Base-by-base conservation (phyloP, 2,888 invertebrate genomes). In the Chloromyia formosa region DNA sequence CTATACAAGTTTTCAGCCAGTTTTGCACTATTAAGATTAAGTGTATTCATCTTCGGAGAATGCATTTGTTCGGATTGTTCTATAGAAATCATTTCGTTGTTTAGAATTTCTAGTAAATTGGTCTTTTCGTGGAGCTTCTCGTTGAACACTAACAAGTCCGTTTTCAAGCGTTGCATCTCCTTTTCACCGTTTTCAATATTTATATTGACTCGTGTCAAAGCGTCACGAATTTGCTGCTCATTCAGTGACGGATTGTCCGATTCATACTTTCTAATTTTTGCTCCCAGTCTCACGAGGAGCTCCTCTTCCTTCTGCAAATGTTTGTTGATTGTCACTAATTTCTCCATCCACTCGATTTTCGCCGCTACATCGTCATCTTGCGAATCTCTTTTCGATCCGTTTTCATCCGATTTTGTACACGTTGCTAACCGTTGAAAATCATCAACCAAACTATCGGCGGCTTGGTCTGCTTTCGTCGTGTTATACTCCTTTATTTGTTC, bases 271-370 rank as follows among this genome's bases (percentile, higher is more conserved):
- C 89, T 88, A 4, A 90, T 88, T 83, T 90, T 90, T 1, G 89
- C 88, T 42, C 90, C 89, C 53, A 94, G 82, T 78, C 92, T 87
- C 2, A 92, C 90, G 1, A 94, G 87, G 74, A 89, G 85, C 82
- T 93, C 92, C 81, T 93, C 93, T 82, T 93, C 93, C 75, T 90
- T 87, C 75, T 93, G 90, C 75, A 94, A 84, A 80, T 90, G 88
- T 81, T 92, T 91, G 82, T 94, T 93, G 27, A 93, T 86, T 72
- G 90, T 89, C 23, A 91, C 88, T 66, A 94, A 88, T 83, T 90
- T 91, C 80, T 94, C 93, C 80, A 92, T 86, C 78, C 93, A 86
- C 80, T 91, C 90, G n/a, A 92, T 88, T 85, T 92, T 91, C 81
- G 90, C 89, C 78, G 85, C 84, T 40, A 88, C 87, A 80, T 88